Evolutionary conservation across 2,113 vertebrate genomes (phyloP), one percentile per base, ranked within the genome.

Genomic region (Setophaga kirtlandii): DNA sequence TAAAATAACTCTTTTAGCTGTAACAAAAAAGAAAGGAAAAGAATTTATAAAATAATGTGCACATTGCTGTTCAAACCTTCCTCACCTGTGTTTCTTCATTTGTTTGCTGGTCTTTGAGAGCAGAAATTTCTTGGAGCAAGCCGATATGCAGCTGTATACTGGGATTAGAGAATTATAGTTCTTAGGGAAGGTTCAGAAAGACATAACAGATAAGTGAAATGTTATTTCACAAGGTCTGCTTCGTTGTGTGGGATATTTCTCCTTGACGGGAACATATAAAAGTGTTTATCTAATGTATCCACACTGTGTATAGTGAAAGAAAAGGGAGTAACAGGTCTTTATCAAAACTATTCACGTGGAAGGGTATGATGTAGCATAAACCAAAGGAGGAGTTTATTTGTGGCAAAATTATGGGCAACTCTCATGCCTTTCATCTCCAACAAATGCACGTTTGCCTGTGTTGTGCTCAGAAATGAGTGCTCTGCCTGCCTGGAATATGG

Each of bases 281-380:
- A 95, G 60, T 94, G 93, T 97, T 97, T 97, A 96, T 94, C 82
- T 96, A 95, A 96, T 83, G 82, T 94, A 95, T 68, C 90, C 85
- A 86, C 87, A 49, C 39, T 95, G 95, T 96, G 84, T 97, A 90
- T 93, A 94, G 93, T 80, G 90, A 90, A 97, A 92, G 95, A 96
- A 86, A 94, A 95, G 92, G 94, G 94, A 95, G 95, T 94, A 86
- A 83, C 76, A 92, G 90, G 83, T 83, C 90, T 95, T 96, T 95
- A 97, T 97, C 96, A 96, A 95, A 96, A 94, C 92, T 95, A 86
- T 93, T 95, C 90, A 81, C 41, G 74, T 88, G 68, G 79, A 95
- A 95, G 71, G 52, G 64, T 52, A 60, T 18, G 68, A 60, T 83
- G 83, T 90, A 88, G 79, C 71, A 56, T 95, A 96, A 96, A 95